Conservation (phyloP, 1,140 invertebrate species). For the Nephila pilipes region DNA sequence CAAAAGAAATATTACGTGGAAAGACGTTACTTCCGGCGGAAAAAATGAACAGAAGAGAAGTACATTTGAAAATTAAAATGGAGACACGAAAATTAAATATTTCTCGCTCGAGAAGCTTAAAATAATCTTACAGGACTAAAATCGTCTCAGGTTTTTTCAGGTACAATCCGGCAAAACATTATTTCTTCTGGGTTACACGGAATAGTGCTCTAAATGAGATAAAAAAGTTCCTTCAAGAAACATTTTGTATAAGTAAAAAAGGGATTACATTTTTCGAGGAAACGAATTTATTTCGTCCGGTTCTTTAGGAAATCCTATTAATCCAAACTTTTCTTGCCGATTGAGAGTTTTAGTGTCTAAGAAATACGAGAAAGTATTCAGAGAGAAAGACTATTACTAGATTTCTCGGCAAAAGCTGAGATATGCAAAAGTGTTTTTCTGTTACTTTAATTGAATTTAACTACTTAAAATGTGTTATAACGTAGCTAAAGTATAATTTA, state of each 20-base stretch:
- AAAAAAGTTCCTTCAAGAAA: constrained; percentile 23
- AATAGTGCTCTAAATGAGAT: constrained; percentile 34
- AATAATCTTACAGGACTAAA: constrained; percentile 41
- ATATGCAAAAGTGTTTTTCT: too few relatives aligned
- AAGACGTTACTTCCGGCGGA: constrained; percentile 33
- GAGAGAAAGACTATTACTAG: not conserved
- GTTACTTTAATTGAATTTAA: too few relatives aligned
- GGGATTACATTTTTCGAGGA: constrained; percentile 11
- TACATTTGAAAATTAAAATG: constrained; percentile 48
- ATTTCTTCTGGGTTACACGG: constrained; percentile 10
- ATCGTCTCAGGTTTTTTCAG: constrained; percentile 7
- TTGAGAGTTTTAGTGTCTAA: not conserved
- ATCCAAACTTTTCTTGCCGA: constrained; percentile 34
- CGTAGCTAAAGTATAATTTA: too few relatives aligned
- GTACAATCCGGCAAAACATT: constrained; percentile 24
- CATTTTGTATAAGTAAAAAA: constrained; percentile 29
- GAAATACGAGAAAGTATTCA: not conserved
- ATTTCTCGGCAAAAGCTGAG: too few relatives aligned
- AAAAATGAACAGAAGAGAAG: not conserved
- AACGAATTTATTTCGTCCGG: constrained; percentile 14
- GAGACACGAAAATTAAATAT: constrained; percentile 47
- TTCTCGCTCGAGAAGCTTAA: constrained; percentile 27
- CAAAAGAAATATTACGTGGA: constrained; percentile 32
- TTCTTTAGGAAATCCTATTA: constrained; percentile 15
- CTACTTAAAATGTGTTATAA: too few relatives aligned